Evolutionary conservation across 2,888 invertebrate genomes (phyloP), one percentile per base, ranked within the genome.

Genomic region (Zygogramma bicolorata): DNA sequence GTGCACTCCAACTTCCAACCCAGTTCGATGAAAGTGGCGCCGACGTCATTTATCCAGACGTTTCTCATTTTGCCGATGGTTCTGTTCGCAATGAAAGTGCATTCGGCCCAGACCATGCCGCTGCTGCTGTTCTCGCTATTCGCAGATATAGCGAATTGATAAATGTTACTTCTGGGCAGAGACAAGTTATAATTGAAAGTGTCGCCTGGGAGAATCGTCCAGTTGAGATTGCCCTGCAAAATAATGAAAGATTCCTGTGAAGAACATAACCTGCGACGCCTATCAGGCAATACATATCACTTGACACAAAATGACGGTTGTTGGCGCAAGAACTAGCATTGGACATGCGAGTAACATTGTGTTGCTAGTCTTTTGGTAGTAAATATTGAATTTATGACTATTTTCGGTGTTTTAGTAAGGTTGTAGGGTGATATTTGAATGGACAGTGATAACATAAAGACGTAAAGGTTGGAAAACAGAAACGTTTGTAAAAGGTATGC

Each of bases 31-130:
- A 86, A 89, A 29, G 87, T 87, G 7, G 91, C 86, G 15, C 87
- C 88, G 13, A 88, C 87, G 2, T 85, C 82, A 65, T 88, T 88
- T 66, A 90, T 88, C 87, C 88, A 89, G 2, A 91, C 88, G 18
- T 88, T 89, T 73, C 89, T 90, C 85, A 92, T 89, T 85, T 91
- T 91, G 2, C 89, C 89, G 8, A 90, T 76, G 20, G 77, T 78
- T 82, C 85, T 85, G 70, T 88, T 86, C 61, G 87, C 86, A 27
- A 88, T 89, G 76, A 91, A 90, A 76, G 92, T 93, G 75, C 96
- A 96, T 38, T 91, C 90, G 8, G 95, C 93, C 96, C 96, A 96
- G 10, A 92, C 90, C 93, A 96, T 94, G 0, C 96, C 96, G 83
- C 95, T 95, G 77, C 94, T 95, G 73, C 89, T 89, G 3, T 85